Evolutionary conservation across 2,797 vertebrate genomes (phyloP).

Genomic region (Lutjanus campechanus): DNA sequence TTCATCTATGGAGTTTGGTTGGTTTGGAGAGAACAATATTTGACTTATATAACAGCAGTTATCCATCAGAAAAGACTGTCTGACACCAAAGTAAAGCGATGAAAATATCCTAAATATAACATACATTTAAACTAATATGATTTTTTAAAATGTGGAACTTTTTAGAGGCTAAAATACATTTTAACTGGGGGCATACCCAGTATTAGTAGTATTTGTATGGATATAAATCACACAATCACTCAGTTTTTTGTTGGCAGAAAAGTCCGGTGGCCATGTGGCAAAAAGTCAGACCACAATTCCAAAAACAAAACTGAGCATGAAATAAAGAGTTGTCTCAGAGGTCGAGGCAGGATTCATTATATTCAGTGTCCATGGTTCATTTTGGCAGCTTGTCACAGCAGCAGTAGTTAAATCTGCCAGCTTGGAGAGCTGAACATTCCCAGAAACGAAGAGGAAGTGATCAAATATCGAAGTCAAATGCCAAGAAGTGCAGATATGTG

Average conservation of each 20-base stretch:
- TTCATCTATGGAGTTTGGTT: too few species aligned
- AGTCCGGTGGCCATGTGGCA: neutral
- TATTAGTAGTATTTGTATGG: neutral
- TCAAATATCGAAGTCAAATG: conserved; percentile 22
- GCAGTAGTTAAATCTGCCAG: neutral
- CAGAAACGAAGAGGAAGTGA: conserved; percentile 30
- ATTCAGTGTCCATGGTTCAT: neutral
- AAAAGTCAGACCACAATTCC: neutral
- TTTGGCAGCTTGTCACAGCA: conserved; percentile 3
- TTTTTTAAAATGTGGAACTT: too few species aligned
- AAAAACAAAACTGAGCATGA: neutral
- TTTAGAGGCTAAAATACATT: too few species aligned
- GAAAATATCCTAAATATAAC: too few species aligned
- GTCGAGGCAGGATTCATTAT: neutral
- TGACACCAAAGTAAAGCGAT: too few species aligned
- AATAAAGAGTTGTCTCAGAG: neutral
- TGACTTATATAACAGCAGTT: too few species aligned
- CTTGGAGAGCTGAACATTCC: neutral
- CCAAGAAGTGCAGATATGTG: conserved; percentile 7
- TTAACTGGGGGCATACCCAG: too few species aligned
- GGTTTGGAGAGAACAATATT: too few species aligned
- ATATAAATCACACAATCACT: neutral
- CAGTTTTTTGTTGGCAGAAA: neutral
- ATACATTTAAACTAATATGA: too few species aligned
- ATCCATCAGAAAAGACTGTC: too few species aligned